A percentile compares a stretch with the other conserved stretches of the same genome.
These are phyloP conservation scores for Cartodere bifasciata DNA, from an alignment of 2,888 invertebrate species.

Conservation along the genomic window DNA sequence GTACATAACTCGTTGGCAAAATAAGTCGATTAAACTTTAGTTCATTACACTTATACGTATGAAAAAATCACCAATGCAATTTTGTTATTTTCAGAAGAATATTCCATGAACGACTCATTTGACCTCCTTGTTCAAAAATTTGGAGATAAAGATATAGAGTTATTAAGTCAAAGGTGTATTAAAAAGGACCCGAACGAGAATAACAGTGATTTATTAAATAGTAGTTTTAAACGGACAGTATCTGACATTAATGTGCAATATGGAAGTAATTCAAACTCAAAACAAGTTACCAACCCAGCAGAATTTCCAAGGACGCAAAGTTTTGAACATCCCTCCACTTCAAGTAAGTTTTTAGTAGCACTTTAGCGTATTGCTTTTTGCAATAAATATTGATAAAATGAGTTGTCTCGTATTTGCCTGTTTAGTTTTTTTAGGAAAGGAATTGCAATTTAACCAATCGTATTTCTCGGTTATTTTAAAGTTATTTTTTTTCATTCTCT, in stretches of 20 bases:
- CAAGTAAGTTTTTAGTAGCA: too few relatives aligned
- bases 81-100: neutral
- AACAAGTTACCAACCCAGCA: conserved; percentile 16
- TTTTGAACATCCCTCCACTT: conserved; percentile 19
- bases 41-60: neutral
- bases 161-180: conserved; percentile 8
- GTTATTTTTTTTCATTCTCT: too few relatives aligned
- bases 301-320: conserved; percentile 25
- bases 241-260: conserved; percentile 15
- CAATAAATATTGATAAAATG: too few relatives aligned
- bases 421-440: too few relatives aligned
- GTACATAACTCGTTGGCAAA: too few relatives aligned
- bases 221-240: conserved; percentile 14
- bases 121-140: conserved; percentile 20
- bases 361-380: too few relatives aligned
- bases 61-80: conserved; percentile 1
- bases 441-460: too few relatives aligned
- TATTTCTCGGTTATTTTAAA: too few relatives aligned
- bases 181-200: conserved; percentile 3
- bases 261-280: conserved; percentile 5
- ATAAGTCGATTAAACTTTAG: conserved; percentile 1
- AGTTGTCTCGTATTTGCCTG: too few relatives aligned
- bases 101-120: conserved; percentile 22
- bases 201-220: conserved; percentile 3
- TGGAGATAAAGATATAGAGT: conserved; percentile 17